A percentile compares a stretch with the other conserved stretches of the same genome.
Evolutionary conservation across 2,797 vertebrate species (phyloP).

Genomic region (Setipinna tenuifilis): DNA sequence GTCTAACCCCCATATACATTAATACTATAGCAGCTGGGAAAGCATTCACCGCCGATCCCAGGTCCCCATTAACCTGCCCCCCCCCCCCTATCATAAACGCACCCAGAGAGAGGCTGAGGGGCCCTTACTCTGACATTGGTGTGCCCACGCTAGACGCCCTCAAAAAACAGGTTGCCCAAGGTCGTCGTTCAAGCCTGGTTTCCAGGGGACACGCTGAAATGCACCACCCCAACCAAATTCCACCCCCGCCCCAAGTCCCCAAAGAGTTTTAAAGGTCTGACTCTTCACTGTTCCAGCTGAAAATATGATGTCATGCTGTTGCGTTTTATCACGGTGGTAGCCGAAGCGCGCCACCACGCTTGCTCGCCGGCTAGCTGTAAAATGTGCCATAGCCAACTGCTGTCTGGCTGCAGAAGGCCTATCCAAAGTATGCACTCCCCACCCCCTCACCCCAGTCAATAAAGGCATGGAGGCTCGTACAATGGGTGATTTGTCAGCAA

Average conservation of each 20-base stretch:
- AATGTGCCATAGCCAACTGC: background rate
- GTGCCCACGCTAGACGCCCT: conserved; percentile 12
- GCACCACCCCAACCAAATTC: background rate
- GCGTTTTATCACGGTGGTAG: conserved; percentile 28
- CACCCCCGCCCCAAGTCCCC: background rate
- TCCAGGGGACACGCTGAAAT: background rate
- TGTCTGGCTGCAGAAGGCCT: background rate
- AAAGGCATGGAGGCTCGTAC: conserved; percentile 10
- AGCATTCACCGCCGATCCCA: conserved; percentile 39
- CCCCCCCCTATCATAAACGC: conserved; percentile 24
- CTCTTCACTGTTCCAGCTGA: conserved; percentile 26
- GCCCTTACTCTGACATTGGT: conserved; percentile 30
- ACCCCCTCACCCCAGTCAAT: background rate
- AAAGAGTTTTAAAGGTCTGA: conserved; percentile 25
- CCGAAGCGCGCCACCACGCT: background rate
- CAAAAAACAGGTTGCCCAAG: background rate
- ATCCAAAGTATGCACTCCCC: background rate
- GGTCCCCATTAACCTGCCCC: conserved; percentile 27
- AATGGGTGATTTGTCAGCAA: background rate
- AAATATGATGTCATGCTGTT: conserved; percentile 43
- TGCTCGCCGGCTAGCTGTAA: background rate
- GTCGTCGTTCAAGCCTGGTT: background rate
- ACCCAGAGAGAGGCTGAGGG: conserved; percentile 40
- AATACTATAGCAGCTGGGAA: conserved; percentile 65
- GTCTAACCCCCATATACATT: conserved; percentile 55